Percentiles rank a stretch among this genome's conserved stretches.
These are phyloP conservation scores for Sinocyclocheilus anophthalmus DNA, from an alignment of 2,113 vertebrate genomes.

Conservation along the genomic window DNA sequence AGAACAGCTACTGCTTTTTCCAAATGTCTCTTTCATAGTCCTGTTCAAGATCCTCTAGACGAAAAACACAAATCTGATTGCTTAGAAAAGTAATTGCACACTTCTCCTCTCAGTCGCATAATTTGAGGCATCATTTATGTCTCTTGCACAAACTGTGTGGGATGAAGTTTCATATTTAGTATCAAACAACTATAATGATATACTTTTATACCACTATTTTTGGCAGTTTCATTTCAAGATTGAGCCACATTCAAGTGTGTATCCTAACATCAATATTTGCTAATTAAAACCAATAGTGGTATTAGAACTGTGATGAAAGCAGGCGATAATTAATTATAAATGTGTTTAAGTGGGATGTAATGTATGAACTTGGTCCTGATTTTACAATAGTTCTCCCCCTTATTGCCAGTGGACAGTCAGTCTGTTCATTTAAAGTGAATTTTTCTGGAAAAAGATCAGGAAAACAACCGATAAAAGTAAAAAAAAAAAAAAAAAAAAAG, in stretches of 20 bases:
- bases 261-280: background rate
- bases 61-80: background rate
- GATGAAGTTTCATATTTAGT: background rate
- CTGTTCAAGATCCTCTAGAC: background rate
- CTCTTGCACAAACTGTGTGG: background rate
- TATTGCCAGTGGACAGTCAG: background rate
- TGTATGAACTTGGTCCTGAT: conserved; percentile 1
- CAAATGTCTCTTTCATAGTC: background rate
- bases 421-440: background rate
- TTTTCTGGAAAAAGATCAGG: background rate
- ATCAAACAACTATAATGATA: background rate
- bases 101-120: background rate
- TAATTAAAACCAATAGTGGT: background rate
- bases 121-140: background rate
- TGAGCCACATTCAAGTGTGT: background rate
- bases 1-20: background rate
- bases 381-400: background rate
- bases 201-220: background rate
- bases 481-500: no score
- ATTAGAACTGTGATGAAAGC: background rate
- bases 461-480: background rate
- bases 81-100: background rate
- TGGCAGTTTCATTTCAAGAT: background rate
- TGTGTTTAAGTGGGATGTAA: background rate
- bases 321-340: background rate